These are phyloP conservation scores for human DNA, from an alignment of 2,113 vertebrate species.

Conservation along the genomic window GRCh38 chr17:17556001-17556500, in stretches of 20 bases:
- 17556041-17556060: neutral
- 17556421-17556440: too few species aligned
- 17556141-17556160: neutral
- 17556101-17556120: neutral
- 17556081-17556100: neutral
- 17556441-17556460: fast-evolving
- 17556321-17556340: too few species aligned
- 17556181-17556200: neutral
- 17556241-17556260: neutral
- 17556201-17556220: neutral
- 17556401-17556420: too few species aligned
- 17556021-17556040: neutral
- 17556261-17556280: neutral
- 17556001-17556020: too few species aligned
- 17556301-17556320: neutral
- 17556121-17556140: neutral
- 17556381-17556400: too few species aligned
- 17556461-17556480: too few species aligned
- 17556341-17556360: too few species aligned
- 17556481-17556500: too few species aligned
- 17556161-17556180: too few species aligned
- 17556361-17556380: too few species aligned
- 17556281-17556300: neutral
- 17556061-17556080: neutral
- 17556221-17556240: neutral